phyloP scores from a whole-genome alignment of 2,113 vertebrate genomes.

The Corydoras maculifer region DNA sequence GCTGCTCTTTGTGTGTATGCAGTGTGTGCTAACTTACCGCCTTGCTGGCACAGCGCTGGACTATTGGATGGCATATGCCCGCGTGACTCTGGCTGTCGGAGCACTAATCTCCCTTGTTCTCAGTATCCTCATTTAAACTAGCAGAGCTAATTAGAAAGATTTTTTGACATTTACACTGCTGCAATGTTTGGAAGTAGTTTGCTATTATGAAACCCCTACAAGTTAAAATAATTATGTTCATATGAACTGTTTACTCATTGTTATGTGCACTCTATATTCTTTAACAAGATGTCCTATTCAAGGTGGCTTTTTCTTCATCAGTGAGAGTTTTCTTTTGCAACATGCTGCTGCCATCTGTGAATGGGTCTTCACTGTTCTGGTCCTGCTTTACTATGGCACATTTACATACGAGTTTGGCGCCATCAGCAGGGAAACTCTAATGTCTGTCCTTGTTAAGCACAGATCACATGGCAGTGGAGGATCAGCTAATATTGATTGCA shows the following conservation, averaged over 20 bases:
- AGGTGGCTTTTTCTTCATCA: conserved; percentile 51
- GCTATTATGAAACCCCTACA: too few species aligned
- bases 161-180: too few species aligned
- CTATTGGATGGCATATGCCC: conserved; percentile 79
- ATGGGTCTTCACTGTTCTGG: conserved; percentile 84
- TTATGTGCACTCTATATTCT: background rate
- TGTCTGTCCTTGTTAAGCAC: conserved; percentile 69
- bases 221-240: too few species aligned
- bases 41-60: conserved; percentile 73
- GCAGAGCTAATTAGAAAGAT: too few species aligned
- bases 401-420: conserved; percentile 86
- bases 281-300: background rate
- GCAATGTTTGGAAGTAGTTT: too few species aligned
- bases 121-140: conserved; percentile 74
- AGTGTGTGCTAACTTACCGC: conserved; percentile 82
- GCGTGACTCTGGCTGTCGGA: conserved; percentile 71
- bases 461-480: conserved; percentile 45
- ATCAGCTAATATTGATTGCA: conserved; percentile 31
- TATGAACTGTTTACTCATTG: too few species aligned
- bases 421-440: conserved; percentile 76
- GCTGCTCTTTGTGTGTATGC: conserved; percentile 83
- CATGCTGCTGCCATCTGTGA: conserved; percentile 83
- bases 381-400: conserved; percentile 83
- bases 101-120: conserved; percentile 79
- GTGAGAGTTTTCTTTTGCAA: conserved; percentile 78